Evolutionary conservation across 2,888 invertebrate genomes (phyloP), one percentile per base, ranked within the genome.

Genomic region (Leptinotarsa rubiginosa): DNA sequence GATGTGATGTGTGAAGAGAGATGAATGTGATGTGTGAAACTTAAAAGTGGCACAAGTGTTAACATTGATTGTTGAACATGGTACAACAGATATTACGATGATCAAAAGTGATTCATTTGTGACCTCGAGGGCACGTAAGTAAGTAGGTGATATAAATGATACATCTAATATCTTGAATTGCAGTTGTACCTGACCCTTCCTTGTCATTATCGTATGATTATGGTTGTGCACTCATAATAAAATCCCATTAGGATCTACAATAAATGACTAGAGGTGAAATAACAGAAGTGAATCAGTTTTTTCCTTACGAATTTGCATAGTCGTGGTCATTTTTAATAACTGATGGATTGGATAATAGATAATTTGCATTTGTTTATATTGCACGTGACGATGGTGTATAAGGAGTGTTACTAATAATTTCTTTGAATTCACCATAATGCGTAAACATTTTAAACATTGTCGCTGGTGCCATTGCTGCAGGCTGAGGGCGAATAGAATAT

Each of bases 321-420:
- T 74, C 74, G 76, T 72, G 74, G 65, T 71, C 71, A 71, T 74
- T 74, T 41, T 52, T 74, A 72, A 69, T 73, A 49, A 68, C 65
- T 76, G 25, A 65, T 49, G 18, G 16, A 62, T 25, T 15, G 49
- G n/a, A 62, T 62, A 62, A 62, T 62, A 41, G 16, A 1, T 0
- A 41, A 62, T 62, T 62, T 62, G 62, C 62, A 62, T 66, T 16
- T 66, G 56, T 71, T 71, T 50, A 7, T 50, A 49, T 22, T 41
- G 47, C 47, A 70, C 20, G 49, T 66, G 50, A 64, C 65, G 47
- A 56, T 47, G 41, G 54, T 69, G 22, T 62, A 18, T 62, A 67
- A 47, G 72, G 72, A 62, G 72, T 72, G 72, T 49, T 66, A 25
- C 20, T 54, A 71, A 71, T 71, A 31, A 64, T 41, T 71, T 71